These are phyloP conservation scores for Laticauda laticaudata DNA, from an alignment of 2,113 vertebrate genomes.

Conservation along the genomic window DNA sequence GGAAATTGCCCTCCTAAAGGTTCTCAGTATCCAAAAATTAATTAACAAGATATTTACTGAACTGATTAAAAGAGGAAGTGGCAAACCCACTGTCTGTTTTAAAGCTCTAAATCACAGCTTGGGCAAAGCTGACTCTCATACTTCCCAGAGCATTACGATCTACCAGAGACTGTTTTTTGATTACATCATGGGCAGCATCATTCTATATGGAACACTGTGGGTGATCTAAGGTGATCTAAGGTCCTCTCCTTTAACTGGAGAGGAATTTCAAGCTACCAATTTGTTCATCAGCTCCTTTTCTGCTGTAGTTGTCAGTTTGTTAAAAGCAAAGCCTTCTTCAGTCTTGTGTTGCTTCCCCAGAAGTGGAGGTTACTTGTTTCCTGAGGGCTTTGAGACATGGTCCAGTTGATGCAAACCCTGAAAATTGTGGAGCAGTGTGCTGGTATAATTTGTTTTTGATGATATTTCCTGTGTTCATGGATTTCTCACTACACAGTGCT, in stretches of 20 bases:
- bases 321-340: not conserved
- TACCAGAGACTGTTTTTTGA: not conserved
- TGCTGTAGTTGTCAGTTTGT: not conserved
- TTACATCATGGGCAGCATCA: not conserved
- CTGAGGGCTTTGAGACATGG: not conserved
- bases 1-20: not conserved
- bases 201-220: not conserved
- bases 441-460: not conserved
- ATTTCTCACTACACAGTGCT: not conserved
- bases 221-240: not conserved
- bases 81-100: not conserved
- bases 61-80: not conserved
- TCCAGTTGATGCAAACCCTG: not conserved
- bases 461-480: not conserved
- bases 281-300: not conserved
- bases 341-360: not conserved
- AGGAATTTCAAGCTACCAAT: not conserved
- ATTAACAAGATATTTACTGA: not conserved
- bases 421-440: not conserved
- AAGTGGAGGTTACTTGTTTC: not conserved
- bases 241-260: not conserved
- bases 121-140: not conserved
- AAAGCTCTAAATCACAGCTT: not conserved
- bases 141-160: not conserved
- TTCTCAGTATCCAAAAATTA: not conserved